These are phyloP conservation scores for Steromphala cineraria DNA, from an alignment of 2,888 invertebrate genomes.

Conservation along the genomic window DNA sequence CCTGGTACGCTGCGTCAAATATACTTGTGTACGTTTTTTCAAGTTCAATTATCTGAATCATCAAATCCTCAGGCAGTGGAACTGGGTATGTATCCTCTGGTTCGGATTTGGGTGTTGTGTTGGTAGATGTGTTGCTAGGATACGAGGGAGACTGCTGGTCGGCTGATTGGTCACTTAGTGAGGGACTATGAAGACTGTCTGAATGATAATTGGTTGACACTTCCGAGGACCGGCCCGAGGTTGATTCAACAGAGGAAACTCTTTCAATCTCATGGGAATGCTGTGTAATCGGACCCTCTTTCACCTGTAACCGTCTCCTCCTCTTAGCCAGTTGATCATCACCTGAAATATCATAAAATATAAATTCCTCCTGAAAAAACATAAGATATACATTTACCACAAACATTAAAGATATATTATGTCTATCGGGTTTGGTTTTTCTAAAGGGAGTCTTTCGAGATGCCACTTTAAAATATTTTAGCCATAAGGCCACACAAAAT, in stretches of 20 bases:
- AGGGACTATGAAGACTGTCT: slow-evolving; percentile 27
- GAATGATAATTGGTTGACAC: slow-evolving; percentile 26
- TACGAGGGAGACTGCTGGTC: neutral
- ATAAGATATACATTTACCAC: no score
- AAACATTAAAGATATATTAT: no score
- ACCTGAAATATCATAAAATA: slow-evolving; percentile 43
- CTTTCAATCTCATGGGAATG: neutral
- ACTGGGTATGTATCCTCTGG: slow-evolving; percentile 27
- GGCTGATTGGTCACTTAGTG: slow-evolving; percentile 17
- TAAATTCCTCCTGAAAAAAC: no score
- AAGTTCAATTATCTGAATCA: slow-evolving; percentile 26
- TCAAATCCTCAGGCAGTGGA: slow-evolving; percentile 34
- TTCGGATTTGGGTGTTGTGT: slow-evolving; percentile 21
- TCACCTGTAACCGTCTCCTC: slow-evolving; percentile 36
- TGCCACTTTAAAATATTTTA: no score
- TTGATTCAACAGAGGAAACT: slow-evolving; percentile 15
- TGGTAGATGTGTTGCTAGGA: slow-evolving; percentile 11
- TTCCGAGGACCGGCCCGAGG: slow-evolving; percentile 23
- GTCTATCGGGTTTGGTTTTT: no score
- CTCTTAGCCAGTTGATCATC: slow-evolving; percentile 68
- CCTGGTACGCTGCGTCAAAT: slow-evolving; percentile 62
- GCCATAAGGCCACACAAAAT: no score
- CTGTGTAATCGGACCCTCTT: no score
- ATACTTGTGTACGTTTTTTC: slow-evolving; percentile 35
- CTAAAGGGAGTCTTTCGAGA: no score